Conservation (phyloP, 2,113 vertebrate species). For the Heterotis niloticus region DNA sequence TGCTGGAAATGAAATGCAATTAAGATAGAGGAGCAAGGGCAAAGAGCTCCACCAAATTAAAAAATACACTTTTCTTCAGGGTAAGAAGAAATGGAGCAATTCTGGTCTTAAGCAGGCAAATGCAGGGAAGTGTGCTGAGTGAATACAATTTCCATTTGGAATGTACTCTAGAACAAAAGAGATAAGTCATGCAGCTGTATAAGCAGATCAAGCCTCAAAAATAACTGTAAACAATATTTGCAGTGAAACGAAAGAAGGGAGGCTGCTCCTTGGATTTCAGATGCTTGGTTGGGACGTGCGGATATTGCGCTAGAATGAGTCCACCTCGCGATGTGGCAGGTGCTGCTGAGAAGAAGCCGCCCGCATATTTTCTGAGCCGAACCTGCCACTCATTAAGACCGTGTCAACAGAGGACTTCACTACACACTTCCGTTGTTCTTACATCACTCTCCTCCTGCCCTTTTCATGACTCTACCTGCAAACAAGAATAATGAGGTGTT, state of each 20-base stretch:
- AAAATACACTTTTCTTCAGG: neutral
- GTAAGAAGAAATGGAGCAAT: neutral
- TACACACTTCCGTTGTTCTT: no score
- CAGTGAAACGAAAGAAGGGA: constrained; percentile 1
- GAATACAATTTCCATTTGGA: neutral
- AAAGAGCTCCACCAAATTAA: neutral
- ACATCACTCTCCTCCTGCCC: no score
- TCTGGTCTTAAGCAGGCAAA: neutral
- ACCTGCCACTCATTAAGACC: no score
- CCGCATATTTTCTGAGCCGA: no score
- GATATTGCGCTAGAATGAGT: neutral
- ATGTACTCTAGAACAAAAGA: neutral
- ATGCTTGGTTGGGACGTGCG: neutral
- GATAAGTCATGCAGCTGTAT: neutral
- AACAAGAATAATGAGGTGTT: no score
- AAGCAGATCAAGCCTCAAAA: neutral
- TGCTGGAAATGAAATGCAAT: neutral
- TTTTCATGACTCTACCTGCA: no score
- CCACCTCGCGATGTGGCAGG: no score
- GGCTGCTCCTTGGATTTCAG: neutral
- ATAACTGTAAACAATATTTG: neutral
- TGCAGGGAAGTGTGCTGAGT: neutral
- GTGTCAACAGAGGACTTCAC: no score
- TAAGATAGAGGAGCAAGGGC: no score
- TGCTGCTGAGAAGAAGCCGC: no score